A percentile compares a stretch with the other conserved stretches of the same genome.
Evolutionary conservation across 2,797 vertebrate genomes (phyloP).

Genomic region (Moxostoma hubbsi): DNA sequence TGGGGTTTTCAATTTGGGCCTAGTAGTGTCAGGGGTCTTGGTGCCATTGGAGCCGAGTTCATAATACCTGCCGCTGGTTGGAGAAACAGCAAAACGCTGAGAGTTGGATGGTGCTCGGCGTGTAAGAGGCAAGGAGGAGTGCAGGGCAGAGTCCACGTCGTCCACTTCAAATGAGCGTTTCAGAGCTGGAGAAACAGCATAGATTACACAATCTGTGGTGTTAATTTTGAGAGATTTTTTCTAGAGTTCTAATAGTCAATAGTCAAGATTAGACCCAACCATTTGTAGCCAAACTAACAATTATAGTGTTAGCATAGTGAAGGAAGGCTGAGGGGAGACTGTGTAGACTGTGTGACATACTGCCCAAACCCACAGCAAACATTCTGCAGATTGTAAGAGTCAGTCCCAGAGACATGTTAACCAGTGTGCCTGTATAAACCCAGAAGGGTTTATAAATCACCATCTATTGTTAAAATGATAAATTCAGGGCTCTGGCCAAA

Average conservation of each 20-base stretch:
- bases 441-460: slow-evolving; percentile 12
- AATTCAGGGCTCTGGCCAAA: slow-evolving; percentile 8
- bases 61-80: slow-evolving; percentile 91
- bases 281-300: slow-evolving; percentile 16
- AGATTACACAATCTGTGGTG: background rate
- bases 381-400: slow-evolving; percentile 6
- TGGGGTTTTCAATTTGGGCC: slow-evolving; percentile 81
- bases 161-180: slow-evolving; percentile 98
- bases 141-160: slow-evolving; percentile 88
- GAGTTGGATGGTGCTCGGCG: slow-evolving; percentile 83
- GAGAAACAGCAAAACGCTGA: slow-evolving; percentile 86
- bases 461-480: background rate
- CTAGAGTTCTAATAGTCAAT: background rate
- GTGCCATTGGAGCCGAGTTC: slow-evolving; percentile 84
- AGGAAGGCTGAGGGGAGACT: background rate
- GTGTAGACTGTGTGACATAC: background rate
- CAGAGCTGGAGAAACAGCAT: slow-evolving; percentile 80
- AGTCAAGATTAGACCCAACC: background rate
- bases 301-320: slow-evolving; percentile 19
- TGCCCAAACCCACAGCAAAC: background rate
- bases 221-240: slow-evolving; percentile 2
- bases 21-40: slow-evolving; percentile 79
- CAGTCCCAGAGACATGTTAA: background rate
- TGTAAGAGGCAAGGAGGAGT: slow-evolving; percentile 86
- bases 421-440: background rate